These are phyloP conservation scores for Oophaga sylvatica DNA, from an alignment of 2,797 vertebrate genomes.

Conservation along the genomic window DNA sequence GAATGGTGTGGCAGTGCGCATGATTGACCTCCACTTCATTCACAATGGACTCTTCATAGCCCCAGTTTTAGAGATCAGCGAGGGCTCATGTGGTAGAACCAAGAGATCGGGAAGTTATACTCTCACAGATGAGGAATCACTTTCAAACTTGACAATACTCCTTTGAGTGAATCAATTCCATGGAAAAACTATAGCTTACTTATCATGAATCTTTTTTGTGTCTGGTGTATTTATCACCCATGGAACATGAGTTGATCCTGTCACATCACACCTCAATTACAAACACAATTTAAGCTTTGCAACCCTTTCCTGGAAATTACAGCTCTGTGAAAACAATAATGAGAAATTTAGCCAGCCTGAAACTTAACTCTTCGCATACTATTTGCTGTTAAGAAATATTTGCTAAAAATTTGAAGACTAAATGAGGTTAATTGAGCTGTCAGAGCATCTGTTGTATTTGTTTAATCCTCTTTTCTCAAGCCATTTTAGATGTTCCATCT, in stretches of 20 bases:
- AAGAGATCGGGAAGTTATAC: no score
- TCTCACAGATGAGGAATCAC: no score
- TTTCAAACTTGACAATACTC: no score
- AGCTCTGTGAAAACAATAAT: background rate
- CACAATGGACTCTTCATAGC: no score
- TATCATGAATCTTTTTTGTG: slow-evolving; percentile 3
- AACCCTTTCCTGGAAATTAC: slow-evolving; percentile 6
- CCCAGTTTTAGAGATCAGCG: no score
- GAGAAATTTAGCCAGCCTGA: background rate
- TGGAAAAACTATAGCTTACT: background rate
- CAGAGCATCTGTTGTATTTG: background rate
- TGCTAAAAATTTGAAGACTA: background rate
- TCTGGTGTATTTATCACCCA: background rate
- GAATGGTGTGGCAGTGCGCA: no score
- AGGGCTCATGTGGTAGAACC: no score
- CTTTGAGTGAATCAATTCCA: background rate
- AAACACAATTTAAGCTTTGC: background rate
- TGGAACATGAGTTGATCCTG: slow-evolving; percentile 18
- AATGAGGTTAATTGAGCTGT: background rate
- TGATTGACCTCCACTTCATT: no score
- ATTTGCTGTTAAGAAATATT: background rate
- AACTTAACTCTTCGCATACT: background rate
- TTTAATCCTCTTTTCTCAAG: slow-evolving; percentile 19
- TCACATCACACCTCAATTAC: background rate
- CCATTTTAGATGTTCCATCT: slow-evolving; percentile 22